Conservation (phyloP, 1,140 invertebrate genomes). For the Cotesia chilonis region DNA sequence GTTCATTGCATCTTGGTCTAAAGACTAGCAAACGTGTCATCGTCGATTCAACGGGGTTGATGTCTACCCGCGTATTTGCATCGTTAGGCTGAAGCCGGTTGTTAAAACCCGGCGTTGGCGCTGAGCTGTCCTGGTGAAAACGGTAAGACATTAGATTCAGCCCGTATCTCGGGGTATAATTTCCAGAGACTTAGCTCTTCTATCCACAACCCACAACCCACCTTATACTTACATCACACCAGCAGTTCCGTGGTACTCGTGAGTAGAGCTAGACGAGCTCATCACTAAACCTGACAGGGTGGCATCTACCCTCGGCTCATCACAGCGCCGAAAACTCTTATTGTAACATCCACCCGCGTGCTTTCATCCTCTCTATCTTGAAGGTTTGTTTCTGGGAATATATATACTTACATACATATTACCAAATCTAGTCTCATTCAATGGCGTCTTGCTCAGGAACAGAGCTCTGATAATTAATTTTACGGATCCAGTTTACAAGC, state of each 20-base stretch:
- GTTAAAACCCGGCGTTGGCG: conserved; percentile 49
- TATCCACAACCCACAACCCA: background rate
- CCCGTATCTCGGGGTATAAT: conserved; percentile 53
- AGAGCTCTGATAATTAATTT: conserved; percentile 61
- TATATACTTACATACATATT: conserved; percentile 9
- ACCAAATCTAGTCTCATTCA: conserved; percentile 1
- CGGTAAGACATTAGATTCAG: conserved; percentile 50
- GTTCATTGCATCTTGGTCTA: no score
- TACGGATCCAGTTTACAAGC: conserved; percentile 63
- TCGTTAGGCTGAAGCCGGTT: conserved; percentile 57
- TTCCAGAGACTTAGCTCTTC: conserved; percentile 41
- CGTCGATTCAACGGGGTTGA: conserved; percentile 40
- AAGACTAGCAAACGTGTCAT: conserved; percentile 24
- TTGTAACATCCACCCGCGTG: conserved; percentile 8
- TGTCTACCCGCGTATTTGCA: conserved; percentile 48
- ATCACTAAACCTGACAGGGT: conserved; percentile 31
- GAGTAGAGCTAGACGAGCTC: conserved; percentile 28
- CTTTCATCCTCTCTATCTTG: conserved; percentile 8
- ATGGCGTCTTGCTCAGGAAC: conserved; percentile 44
- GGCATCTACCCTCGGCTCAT: background rate
- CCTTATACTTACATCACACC: conserved; percentile 30
- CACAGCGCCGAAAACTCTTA: background rate
- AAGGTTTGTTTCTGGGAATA: background rate
- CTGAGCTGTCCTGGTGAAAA: conserved; percentile 39
- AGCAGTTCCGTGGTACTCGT: conserved; percentile 21